Percentiles rank a stretch among this genome's conserved stretches.
Evolutionary conservation across 2,797 vertebrate species (phyloP).

Genomic region (Martes flavigula): DNA sequence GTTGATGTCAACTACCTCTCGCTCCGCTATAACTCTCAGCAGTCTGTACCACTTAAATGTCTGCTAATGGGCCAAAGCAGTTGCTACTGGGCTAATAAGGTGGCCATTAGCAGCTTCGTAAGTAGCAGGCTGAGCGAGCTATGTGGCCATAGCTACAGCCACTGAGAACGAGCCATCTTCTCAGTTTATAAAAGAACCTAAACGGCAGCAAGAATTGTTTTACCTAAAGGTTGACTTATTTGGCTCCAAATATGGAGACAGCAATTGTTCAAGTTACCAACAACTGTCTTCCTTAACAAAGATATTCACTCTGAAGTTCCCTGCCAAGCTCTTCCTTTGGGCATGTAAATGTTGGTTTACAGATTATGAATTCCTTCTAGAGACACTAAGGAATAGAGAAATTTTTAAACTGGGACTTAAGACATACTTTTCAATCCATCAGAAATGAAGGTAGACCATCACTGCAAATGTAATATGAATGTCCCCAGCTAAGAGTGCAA

Average conservation of each 20-base stretch:
- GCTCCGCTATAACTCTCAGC: slow-evolving; percentile 12
- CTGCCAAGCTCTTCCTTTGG: background rate
- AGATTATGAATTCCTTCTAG: background rate
- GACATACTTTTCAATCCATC: background rate
- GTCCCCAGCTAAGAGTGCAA: background rate
- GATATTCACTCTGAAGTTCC: background rate
- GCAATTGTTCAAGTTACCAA: background rate
- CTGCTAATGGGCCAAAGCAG: slow-evolving; percentile 22
- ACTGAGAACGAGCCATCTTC: background rate
- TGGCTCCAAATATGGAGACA: background rate
- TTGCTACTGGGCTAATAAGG: slow-evolving; percentile 65
- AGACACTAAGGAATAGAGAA: background rate
- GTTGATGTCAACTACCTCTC: background rate
- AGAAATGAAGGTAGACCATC: background rate
- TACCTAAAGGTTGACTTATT: background rate
- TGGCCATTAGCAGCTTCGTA: slow-evolving; percentile 61
- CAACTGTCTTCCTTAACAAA: slow-evolving; percentile 12
- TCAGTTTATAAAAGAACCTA: background rate
- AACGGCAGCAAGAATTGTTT: background rate
- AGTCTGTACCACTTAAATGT: background rate
- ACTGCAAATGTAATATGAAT: background rate
- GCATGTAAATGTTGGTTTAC: slow-evolving; percentile 1
- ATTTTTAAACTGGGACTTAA: background rate
- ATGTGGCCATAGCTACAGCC: background rate
- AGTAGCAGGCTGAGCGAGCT: slow-evolving; percentile 27